Conservation (phyloP, 1,140 invertebrate genomes). For the Sogatella furcifera region DNA sequence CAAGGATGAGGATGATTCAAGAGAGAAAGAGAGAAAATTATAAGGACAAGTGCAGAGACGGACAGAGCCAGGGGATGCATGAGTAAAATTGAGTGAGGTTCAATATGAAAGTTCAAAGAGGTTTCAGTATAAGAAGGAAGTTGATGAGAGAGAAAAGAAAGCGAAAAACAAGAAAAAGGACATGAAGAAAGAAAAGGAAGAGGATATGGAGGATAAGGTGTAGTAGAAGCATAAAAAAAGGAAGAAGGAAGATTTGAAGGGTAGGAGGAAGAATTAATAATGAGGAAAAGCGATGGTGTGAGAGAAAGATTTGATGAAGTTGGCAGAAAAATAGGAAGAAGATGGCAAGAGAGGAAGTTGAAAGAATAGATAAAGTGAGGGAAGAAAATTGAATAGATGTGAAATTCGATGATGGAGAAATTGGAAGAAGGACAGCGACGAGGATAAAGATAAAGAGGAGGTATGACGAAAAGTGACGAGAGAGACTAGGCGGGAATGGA, state of each 20-base stretch:
- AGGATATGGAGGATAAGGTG: background rate
- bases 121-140: background rate
- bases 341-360: too few species aligned
- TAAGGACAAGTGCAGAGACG: background rate
- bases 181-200: background rate
- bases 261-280: background rate
- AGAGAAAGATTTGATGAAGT: too few species aligned
- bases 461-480: too few species aligned
- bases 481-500: too few species aligned
- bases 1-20: background rate
- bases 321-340: too few species aligned
- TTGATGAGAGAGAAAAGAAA: background rate
- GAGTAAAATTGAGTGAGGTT: background rate
- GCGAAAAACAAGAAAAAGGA: background rate
- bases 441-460: background rate
- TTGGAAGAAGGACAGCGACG: background rate
- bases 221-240: background rate
- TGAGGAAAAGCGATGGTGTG: too few species aligned
- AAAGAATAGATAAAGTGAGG: too few species aligned
- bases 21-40: background rate
- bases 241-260: background rate
- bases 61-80: too few species aligned
- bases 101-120: background rate
- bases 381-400: background rate
- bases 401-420: background rate